Conservation (phyloP, 2,888 invertebrate species). For the Colostygia pectinataria region DNA sequence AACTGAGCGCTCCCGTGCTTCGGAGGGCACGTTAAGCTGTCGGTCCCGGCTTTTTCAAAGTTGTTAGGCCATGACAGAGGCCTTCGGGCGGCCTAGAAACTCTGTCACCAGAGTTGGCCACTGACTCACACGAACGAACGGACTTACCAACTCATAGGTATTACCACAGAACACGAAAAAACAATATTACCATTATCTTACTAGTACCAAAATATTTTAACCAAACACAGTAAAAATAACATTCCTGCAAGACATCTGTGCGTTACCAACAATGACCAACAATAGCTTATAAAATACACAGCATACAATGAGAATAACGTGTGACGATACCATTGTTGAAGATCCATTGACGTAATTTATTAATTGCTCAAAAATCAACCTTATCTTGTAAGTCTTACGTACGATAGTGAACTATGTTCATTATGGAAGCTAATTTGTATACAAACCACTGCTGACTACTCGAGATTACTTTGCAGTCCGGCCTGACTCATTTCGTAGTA, state of each 20-base stretch:
- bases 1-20: too few relatives aligned
- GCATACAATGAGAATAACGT: constrained; percentile 35
- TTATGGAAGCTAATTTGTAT: neutral
- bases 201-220: too few relatives aligned
- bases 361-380: constrained; percentile 8
- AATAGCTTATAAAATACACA: constrained; percentile 40
- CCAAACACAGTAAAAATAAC: constrained; percentile 2
- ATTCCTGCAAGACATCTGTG: constrained; percentile 17
- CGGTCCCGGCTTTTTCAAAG: too few relatives aligned
- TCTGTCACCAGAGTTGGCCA: too few relatives aligned
- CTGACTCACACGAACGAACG: too few relatives aligned
- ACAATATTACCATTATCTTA: too few relatives aligned
- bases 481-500: constrained; percentile 3
- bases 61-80: too few relatives aligned
- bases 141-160: too few relatives aligned
- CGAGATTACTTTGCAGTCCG: constrained; percentile 6
- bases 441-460: neutral
- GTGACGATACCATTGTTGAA: constrained; percentile 40
- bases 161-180: too few relatives aligned
- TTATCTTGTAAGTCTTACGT: neutral
- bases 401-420: neutral
- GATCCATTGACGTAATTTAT: constrained; percentile 16
- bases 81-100: too few relatives aligned
- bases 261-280: constrained; percentile 30
- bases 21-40: too few relatives aligned